Conservation (phyloP, 2,888 invertebrate genomes). For the Pristionchus fissidentatus region DNA sequence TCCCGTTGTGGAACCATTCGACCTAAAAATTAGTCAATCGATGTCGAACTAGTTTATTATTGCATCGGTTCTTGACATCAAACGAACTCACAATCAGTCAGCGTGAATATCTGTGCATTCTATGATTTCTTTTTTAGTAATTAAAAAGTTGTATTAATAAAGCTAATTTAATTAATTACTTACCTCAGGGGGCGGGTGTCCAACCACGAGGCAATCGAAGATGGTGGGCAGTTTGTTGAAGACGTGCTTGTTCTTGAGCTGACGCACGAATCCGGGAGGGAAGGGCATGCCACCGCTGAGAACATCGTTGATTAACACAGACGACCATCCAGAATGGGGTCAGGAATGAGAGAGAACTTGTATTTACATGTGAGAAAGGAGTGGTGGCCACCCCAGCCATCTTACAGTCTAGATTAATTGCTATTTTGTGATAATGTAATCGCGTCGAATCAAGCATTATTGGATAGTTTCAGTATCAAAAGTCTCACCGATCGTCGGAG, state of each 20-base stretch:
- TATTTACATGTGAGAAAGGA: no score
- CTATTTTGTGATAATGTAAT: no score
- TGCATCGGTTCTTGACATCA: no score
- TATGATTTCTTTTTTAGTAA: background rate
- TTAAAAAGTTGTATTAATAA: background rate
- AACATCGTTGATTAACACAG: background rate
- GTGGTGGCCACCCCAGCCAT: no score
- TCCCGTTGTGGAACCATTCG: conserved; percentile 77
- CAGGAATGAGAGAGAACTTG: no score
- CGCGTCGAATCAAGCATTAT: no score
- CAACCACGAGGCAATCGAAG: conserved; percentile 75
- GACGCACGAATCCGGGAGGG: conserved; percentile 76
- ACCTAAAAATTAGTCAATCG: conserved; percentile 51
- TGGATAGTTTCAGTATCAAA: no score
- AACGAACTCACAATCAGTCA: background rate
- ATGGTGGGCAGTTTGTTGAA: conserved; percentile 75
- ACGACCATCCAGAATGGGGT: no score
- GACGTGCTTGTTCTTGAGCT: conserved; percentile 75
- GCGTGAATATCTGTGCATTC: no score
- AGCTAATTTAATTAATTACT: no score
- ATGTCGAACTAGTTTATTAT: conserved; percentile 3
- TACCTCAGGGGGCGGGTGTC: conserved; percentile 72
- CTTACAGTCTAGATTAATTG: no score
- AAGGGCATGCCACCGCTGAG: conserved; percentile 69
- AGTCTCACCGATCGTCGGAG: conserved; percentile 51